Percentiles rank a stretch among this genome's conserved stretches.
Conservation (phyloP, 2,113 vertebrate genomes). For the Heptranchias perlo region DNA sequence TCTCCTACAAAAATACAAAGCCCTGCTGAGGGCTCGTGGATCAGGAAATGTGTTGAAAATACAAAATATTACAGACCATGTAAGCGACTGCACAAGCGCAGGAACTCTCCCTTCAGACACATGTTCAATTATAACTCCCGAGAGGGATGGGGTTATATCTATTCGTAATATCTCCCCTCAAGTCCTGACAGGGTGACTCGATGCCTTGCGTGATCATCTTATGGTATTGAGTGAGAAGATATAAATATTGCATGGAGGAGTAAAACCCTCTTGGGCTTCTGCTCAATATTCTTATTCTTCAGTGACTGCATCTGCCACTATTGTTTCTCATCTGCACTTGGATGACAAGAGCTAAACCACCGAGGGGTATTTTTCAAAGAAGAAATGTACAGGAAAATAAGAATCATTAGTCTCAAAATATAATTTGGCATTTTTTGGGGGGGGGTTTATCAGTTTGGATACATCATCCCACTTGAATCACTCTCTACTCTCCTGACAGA, state of each 20-base stretch:
- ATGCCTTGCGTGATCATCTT: constrained; percentile 49
- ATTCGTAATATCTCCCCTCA: constrained; percentile 52
- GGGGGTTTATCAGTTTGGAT: constrained; percentile 65
- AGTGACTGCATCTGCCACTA: constrained; percentile 48
- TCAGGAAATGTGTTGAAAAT: constrained; percentile 21
- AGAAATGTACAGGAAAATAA: constrained; percentile 71
- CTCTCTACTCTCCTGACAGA: constrained; percentile 63
- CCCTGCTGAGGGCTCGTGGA: background rate
- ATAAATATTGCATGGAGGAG: constrained; percentile 51
- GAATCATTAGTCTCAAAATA: constrained; percentile 75
- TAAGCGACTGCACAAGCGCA: constrained; percentile 42
- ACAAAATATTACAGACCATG: constrained; percentile 34
- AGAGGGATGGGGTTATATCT: constrained; percentile 50
- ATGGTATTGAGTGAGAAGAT: constrained; percentile 54
- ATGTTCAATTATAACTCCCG: constrained; percentile 52
- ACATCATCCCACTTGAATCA: constrained; percentile 67
- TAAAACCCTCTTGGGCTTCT: constrained; percentile 47
- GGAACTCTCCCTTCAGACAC: constrained; percentile 53
- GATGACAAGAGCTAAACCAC: constrained; percentile 47
- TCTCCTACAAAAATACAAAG: constrained; percentile 28
- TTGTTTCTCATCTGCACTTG: constrained; percentile 46
- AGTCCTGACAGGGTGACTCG: constrained; percentile 50
- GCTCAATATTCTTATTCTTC: constrained; percentile 46
- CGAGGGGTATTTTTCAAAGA: constrained; percentile 53
- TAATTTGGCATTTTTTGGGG: constrained; percentile 83